Evolutionary conservation across 1,140 invertebrate species (phyloP).

Genomic region (Heliothis subflexa): DNA sequence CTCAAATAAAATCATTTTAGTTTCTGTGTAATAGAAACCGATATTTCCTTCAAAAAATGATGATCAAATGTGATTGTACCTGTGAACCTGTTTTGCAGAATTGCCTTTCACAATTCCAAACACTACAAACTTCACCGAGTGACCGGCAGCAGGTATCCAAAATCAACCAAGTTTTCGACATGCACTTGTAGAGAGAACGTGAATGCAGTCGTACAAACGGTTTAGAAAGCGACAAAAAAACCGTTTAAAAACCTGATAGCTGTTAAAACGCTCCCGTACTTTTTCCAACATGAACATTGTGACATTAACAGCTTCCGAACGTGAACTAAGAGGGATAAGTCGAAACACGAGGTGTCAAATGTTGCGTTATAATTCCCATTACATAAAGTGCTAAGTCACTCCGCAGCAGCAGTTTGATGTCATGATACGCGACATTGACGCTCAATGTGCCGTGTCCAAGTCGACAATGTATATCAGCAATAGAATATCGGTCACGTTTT

Average conservation of each 20-base stretch:
- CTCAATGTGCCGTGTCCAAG: slow-evolving; percentile 40
- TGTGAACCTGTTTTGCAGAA: background rate
- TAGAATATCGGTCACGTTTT: slow-evolving; percentile 41
- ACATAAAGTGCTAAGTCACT: slow-evolving; percentile 33
- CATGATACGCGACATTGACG: slow-evolving; percentile 32
- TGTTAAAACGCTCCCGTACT: slow-evolving; percentile 18
- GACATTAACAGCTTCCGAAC: slow-evolving; percentile 23
- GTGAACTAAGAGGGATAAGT: slow-evolving; percentile 24
- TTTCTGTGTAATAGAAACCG: too few relatives aligned
- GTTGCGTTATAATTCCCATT: slow-evolving; percentile 41
- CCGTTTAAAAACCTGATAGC: background rate
- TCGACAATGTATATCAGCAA: slow-evolving; percentile 43
- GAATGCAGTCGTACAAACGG: background rate
- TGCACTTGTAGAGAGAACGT: background rate
- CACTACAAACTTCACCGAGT: background rate
- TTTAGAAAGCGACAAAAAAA: background rate
- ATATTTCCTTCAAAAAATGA: too few relatives aligned
- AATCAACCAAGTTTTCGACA: slow-evolving; percentile 19
- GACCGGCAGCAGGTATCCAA: background rate
- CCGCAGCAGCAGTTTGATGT: slow-evolving; percentile 36
- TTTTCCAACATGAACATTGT: slow-evolving; percentile 17
- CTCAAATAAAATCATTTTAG: too few relatives aligned
- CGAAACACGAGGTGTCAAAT: slow-evolving; percentile 39
- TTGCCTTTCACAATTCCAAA: background rate
- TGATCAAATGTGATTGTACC: too few relatives aligned